A percentile compares a stretch with the other conserved stretches of the same genome.
Evolutionary conservation across 1,140 invertebrate genomes (phyloP).

Genomic region (Pollicipes pollicipes): DNA sequence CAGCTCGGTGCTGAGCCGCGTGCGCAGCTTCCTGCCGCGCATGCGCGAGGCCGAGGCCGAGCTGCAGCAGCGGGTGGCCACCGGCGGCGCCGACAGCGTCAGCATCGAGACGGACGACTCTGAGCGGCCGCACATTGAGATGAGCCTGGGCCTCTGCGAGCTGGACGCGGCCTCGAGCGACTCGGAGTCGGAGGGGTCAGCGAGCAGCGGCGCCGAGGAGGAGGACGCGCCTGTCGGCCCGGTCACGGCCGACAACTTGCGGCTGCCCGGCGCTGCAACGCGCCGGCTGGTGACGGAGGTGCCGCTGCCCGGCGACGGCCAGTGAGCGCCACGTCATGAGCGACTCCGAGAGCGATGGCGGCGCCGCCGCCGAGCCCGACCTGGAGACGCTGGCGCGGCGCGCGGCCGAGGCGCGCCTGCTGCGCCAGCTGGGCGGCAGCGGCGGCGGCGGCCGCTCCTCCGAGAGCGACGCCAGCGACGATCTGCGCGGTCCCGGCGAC

Average conservation of each 20-base stretch:
- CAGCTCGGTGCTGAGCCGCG: background rate
- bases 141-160: background rate
- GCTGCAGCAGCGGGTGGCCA: background rate
- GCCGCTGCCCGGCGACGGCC: no score
- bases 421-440: background rate
- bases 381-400: background rate
- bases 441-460: background rate
- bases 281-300: background rate
- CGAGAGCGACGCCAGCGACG: background rate
- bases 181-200: background rate
- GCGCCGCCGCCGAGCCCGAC: background rate
- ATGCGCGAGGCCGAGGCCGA: background rate
- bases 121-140: background rate
- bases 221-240: background rate
- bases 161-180: background rate
- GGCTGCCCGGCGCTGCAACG: background rate
- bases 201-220: background rate
- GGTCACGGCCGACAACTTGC: background rate
- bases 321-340: background rate
- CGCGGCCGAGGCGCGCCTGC: background rate
- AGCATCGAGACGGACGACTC: background rate
- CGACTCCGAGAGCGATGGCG: background rate
- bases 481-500: no score
- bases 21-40: background rate
- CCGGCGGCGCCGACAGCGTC: background rate